phyloP scores from a whole-genome alignment of 23 tunicate species.

The Ciona savignyi region DNA sequence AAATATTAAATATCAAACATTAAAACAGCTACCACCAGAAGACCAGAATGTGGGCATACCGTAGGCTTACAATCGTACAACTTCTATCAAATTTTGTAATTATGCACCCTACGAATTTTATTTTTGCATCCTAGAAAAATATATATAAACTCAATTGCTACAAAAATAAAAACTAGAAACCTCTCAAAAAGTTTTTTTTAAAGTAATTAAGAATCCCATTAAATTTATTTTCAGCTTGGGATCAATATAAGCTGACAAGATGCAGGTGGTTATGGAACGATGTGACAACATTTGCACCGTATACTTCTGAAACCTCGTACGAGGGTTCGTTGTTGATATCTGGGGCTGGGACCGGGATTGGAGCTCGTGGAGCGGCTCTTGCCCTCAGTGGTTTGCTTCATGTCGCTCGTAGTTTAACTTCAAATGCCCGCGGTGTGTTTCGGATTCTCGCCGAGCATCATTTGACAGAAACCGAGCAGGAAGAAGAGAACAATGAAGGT shows the following conservation, averaged over 20 bases:
- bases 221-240: conserved; percentile 80
- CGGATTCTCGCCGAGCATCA: conserved; percentile 51
- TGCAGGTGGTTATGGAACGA: conserved; percentile 79
- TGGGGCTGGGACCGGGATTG: conserved; percentile 43
- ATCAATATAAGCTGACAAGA: conserved; percentile 33
- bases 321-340: conserved; percentile 58
- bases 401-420: conserved; percentile 73
- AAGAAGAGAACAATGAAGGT: conserved; percentile 13
- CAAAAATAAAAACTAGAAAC: too few species aligned
- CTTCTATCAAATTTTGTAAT: too few species aligned
- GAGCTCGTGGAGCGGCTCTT: conserved; percentile 54
- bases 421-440: conserved; percentile 74
- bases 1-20: too few species aligned
- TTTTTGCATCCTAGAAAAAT: too few species aligned
- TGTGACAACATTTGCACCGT: conserved; percentile 63
- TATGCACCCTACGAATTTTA: too few species aligned
- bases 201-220: too few species aligned
- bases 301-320: conserved; percentile 65
- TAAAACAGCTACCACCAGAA: too few species aligned
- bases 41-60: too few species aligned
- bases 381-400: conserved; percentile 71
- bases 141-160: too few species aligned
- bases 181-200: too few species aligned
- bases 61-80: too few species aligned
- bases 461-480: conserved; percentile 20